phyloP scores from a whole-genome alignment of 1,140 invertebrate genomes.

The Thrips palmi region DNA sequence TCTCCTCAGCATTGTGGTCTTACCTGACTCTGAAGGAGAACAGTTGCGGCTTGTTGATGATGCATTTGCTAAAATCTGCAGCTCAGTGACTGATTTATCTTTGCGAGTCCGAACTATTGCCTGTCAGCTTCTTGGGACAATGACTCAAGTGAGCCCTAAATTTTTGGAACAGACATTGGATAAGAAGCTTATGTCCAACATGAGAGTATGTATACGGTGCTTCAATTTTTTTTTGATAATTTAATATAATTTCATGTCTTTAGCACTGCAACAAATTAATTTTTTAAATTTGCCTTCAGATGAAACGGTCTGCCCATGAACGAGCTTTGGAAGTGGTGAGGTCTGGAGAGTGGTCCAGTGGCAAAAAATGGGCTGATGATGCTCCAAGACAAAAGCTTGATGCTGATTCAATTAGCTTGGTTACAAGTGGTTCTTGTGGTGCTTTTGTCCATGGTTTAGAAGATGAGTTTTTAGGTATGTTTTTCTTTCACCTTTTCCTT shows the following conservation, averaged over 20 bases:
- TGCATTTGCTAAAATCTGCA: constrained; percentile 90
- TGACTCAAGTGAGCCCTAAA: constrained; percentile 68
- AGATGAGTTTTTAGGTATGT: constrained; percentile 82
- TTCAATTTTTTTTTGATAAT: constrained; percentile 4
- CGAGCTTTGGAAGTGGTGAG: constrained; percentile 57
- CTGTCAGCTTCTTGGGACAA: constrained; percentile 63
- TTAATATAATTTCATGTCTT: constrained; percentile 3
- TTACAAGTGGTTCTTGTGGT: constrained; percentile 88
- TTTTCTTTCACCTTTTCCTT: background rate
- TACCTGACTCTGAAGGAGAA: constrained; percentile 43
- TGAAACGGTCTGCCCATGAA: constrained; percentile 61
- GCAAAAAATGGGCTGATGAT: constrained; percentile 82
- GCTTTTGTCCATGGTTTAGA: constrained; percentile 97
- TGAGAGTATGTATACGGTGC: constrained; percentile 35
- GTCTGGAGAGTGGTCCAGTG: constrained; percentile 77
- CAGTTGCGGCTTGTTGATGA: constrained; percentile 82
- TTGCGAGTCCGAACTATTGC: constrained; percentile 63
- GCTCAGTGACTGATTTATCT: constrained; percentile 82
- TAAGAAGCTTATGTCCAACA: constrained; percentile 96
- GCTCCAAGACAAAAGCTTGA: constrained; percentile 58
- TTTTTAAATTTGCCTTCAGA: constrained; percentile 20
- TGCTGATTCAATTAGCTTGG: constrained; percentile 60
- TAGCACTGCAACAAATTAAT: constrained; percentile 2
- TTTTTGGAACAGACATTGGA: constrained; percentile 93
- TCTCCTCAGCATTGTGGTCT: constrained; percentile 35